Base-by-base conservation (phyloP, 2,888 invertebrate genomes). In the Pristionchus entomophagus region DNA sequence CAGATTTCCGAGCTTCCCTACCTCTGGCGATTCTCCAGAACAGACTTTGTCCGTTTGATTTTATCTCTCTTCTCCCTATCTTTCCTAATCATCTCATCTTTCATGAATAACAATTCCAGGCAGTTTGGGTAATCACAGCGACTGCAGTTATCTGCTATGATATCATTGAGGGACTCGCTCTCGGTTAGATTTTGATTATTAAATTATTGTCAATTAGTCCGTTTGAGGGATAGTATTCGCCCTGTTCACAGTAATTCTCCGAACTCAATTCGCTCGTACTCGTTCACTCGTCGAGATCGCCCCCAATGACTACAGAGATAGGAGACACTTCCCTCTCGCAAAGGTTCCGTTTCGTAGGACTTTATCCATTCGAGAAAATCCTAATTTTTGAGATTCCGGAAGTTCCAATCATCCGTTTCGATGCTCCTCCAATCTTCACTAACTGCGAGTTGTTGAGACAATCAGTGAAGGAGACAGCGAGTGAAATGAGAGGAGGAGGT, bases 51-150 rank as follows among this genome's bases (percentile, higher is more conserved):
- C 73, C 89, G 92, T 89, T 82, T 32, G 5, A 29, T 12, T 32
- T 6, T 19, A 29, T 32, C 29, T 19, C 17, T 65, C 17, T 29
- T 14, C 35, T 6, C 8, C 19, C 12, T 29, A 17, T 65, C 29
- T 65, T 6, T 65, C 56, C n/a, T n/a, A n/a, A n/a, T n/a, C n/a
- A n/a, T n/a, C n/a, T n/a, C n/a, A n/a, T n/a, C n/a, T n/a, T n/a
- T 12, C 0, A n/a, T 17, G 29, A 62, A 56, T 62, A 2, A 41
- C 4, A 41, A 22, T 14, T 53, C 22, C 5, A 93, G 93, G 86
- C 89, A 0, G 96, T 97, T 19, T 97, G 97, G 97, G 93, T 96
- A 1, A 94, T 95, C 5, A 96, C 97, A 0, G 97, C 97, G 94
- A 89, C 96, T 2, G 95, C 95, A 0, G 97, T 97, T 0, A 94